Base-by-base conservation (phyloP, 2,888 invertebrate genomes). In the Drosophila barbarae region DNA sequence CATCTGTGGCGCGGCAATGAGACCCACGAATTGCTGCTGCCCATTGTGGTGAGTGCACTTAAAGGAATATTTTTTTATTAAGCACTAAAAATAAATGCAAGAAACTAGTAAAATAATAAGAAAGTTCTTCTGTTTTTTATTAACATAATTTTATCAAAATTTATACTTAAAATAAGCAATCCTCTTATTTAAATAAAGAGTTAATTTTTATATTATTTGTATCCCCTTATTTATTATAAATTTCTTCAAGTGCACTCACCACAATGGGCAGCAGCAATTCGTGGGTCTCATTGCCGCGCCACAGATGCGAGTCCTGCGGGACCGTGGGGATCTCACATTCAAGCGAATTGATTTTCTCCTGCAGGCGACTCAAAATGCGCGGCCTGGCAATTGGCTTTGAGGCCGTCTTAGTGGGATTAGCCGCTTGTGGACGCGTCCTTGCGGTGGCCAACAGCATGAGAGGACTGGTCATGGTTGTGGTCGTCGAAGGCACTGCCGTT, bases 251-350 rank as follows among this genome's bases (percentile, higher is more conserved):
- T 60, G 59, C 54, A 90, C 92, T 92, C 90, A 93, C 93, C 91
- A 91, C 92, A 86, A 92, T 91, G 26, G 93, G 93, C 57, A 94
- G 89, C 79, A 92, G 91, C 75, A 93, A 90, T 86, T 94, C 93
- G 84, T 93, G 93, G 15, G 93, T 94, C 87, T 93, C 93, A 85
- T 93, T 93, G 80, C 93, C 93, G 47, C 93, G 92, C 93, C 93
- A 93, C 73, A 93, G 90, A 70, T 92, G 91, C 47, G 93, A 93
- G 83, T 93, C 93, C 70, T 91, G 90, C 51, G 93, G 93, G 82
- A 93, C 89, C 79, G 92, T 91, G 73, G 93, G 92, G 77, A 93
- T 90, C 87, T 93, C 93, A 79, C 93, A 93, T 86, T 93, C 92
- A 76, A 93, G 88, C 49, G 92, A 91, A 86, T 91, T 92, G 80